These are phyloP conservation scores for Danionella dracula DNA, from an alignment of 2,797 vertebrate genomes.

Conservation along the genomic window DNA sequence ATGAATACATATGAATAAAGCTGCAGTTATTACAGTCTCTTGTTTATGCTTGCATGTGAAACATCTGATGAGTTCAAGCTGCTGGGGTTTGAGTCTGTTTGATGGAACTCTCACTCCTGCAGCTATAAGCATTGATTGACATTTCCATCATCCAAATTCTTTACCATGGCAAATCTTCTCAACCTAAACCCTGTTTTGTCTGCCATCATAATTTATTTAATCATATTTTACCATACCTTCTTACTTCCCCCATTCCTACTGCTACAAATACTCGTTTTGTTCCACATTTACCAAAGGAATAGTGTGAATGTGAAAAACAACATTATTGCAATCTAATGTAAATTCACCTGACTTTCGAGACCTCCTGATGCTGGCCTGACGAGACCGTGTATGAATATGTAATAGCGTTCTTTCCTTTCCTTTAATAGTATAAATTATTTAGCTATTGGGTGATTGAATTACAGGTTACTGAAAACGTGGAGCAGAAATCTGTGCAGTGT, in stretches of 20 bases:
- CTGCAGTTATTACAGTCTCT: too few relatives aligned
- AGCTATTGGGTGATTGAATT: conserved; percentile 92
- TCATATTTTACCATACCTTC: conserved; percentile 39
- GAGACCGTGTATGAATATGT: conserved; percentile 90
- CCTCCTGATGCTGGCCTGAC: conserved; percentile 82
- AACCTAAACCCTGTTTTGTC: conserved; percentile 41
- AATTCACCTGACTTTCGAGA: conserved; percentile 82
- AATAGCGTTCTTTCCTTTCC: conserved; percentile 69
- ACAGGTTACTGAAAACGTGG: conserved; percentile 66
- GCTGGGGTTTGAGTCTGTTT: too few relatives aligned
- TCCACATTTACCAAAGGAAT: conserved; percentile 15
- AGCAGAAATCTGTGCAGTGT: conserved; percentile 55
- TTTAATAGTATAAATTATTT: conserved; percentile 99
- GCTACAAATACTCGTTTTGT: neutral
- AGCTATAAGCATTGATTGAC: conserved; percentile 34
- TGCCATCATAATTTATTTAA: conserved; percentile 45
- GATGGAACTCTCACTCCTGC: neutral
- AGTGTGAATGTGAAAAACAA: conserved; percentile 88
- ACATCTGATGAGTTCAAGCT: too few relatives aligned
- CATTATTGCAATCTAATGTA: conserved; percentile 96
- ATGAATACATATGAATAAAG: too few relatives aligned
- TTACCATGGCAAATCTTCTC: conserved; percentile 43
- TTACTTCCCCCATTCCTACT: conserved; percentile 18
- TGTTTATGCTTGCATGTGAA: too few relatives aligned
- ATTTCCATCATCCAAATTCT: conserved; percentile 29